phyloP scores from a whole-genome alignment of 2,797 vertebrate genomes.

The Clarias pachynema region DNA sequence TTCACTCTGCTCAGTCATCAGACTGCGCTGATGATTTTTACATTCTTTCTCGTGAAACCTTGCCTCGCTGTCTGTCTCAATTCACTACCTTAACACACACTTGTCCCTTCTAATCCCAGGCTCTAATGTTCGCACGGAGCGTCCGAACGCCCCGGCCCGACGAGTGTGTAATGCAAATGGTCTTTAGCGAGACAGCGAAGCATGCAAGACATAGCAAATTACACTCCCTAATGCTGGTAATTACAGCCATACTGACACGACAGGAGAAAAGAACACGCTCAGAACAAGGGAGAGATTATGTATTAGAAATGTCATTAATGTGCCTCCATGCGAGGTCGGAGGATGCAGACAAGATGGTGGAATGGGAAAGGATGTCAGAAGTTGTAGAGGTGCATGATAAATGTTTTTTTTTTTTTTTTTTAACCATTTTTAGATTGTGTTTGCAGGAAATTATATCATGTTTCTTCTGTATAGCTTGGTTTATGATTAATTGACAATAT shows the following conservation, averaged over 20 bases:
- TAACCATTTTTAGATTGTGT: not conserved
- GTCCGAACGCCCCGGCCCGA: constrained; percentile 48
- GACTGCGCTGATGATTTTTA: constrained; percentile 63
- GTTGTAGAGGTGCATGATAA: not conserved
- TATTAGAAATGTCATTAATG: constrained; percentile 82
- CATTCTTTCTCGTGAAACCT: constrained; percentile 78
- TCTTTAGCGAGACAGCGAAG: constrained; percentile 73
- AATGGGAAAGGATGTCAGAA: constrained; percentile 14
- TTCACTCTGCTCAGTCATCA: constrained; percentile 65
- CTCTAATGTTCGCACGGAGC: constrained; percentile 65
- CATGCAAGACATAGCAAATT: constrained; percentile 72
- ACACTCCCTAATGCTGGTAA: constrained; percentile 73
- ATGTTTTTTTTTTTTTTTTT: constrained; percentile 1
- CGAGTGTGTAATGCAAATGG: constrained; percentile 69
- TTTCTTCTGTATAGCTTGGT: not conserved
- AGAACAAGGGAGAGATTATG: constrained; percentile 75
- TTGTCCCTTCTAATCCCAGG: constrained; percentile 74
- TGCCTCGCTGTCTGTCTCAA: constrained; percentile 74
- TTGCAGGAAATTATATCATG: not conserved
- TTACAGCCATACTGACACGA: constrained; percentile 68
- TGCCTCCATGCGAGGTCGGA: constrained; percentile 73
- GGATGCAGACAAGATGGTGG: constrained; percentile 72
- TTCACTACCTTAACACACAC: constrained; percentile 74
- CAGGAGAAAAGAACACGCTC: constrained; percentile 64
- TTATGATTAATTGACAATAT: not conserved